Evolutionary conservation across 1,140 invertebrate genomes (phyloP), one percentile per base, ranked within the genome.

Genomic region (Heliconius melpomene): DNA sequence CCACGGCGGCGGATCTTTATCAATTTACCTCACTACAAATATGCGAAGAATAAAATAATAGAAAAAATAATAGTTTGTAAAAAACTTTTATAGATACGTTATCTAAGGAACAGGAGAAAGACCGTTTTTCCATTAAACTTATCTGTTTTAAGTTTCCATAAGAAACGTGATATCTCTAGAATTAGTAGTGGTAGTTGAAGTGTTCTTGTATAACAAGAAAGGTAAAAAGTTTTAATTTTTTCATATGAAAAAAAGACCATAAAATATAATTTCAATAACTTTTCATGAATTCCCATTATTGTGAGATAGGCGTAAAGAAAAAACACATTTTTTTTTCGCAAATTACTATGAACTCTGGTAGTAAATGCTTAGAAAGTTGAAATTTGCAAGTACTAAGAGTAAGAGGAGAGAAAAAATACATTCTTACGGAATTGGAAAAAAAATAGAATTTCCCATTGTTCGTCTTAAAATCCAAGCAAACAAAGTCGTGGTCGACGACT

Each of bases 71-170:
- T 73, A 73, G 72, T 60, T 60, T 29, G n/a, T 26, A 11, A 5
- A 9, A 66, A 66, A 26, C 8, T 57, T 66, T 66, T 26, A 66
- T 26, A 66, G 60, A 66, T 66, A 66, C 23, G 60, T 66, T 66
- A 66, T 66, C 60, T 29, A 26, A 66, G 23, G 23, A 66, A 66
- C 60, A 66, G 23, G 11, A 29, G 26, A 66, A n/a, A 66, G 60
- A 66, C 60, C 60, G 60, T 66, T 26, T 66, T 66, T 66, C 60
- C 60, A 66, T 66, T 66, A 66, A 66, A 66, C 60, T 66, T 66
- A 26, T 26, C 60, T 13, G 60, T 66, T 66, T 66, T 66, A 66
- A 66, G 60, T 66, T 66, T 66, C 13, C 23, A 66, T 26, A 66
- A 66, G 60, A 29, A 66, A 66, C 26, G 60, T 66, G 60, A 66